Conservation (phyloP, 2,888 invertebrate species). For the Vanessa cardui region DNA sequence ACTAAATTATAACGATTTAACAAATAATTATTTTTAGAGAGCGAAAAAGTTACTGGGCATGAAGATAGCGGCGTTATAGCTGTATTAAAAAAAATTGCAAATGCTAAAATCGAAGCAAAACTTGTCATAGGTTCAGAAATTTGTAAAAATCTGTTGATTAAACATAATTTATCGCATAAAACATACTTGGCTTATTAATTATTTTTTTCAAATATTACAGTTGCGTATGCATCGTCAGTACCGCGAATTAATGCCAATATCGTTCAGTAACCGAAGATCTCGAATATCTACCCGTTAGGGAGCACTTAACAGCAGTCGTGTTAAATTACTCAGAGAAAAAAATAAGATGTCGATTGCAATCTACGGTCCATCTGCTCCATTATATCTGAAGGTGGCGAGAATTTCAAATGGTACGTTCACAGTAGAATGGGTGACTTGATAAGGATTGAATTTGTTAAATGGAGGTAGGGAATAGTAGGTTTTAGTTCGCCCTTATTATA, state of each 20-base stretch:
- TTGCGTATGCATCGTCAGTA: not conserved
- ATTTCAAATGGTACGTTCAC: slow-evolving; percentile 5
- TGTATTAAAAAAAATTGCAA: too few species aligned
- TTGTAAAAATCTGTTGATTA: too few species aligned
- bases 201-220: too few species aligned
- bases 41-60: too few species aligned
- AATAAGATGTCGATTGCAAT: slow-evolving; percentile 47
- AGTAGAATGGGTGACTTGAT: slow-evolving; percentile 2
- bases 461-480: not conserved
- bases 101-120: too few species aligned
- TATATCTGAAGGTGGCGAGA: slow-evolving; percentile 1
- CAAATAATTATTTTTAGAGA: too few species aligned
- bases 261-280: slow-evolving; percentile 7
- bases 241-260: not conserved
- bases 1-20: too few species aligned
- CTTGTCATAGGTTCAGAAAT: too few species aligned
- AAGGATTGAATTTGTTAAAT: not conserved
- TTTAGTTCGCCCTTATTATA: too few species aligned
- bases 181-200: too few species aligned
- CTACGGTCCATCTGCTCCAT: slow-evolving; percentile 10
- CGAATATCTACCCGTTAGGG: not conserved
- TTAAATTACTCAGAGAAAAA: slow-evolving; percentile 61
- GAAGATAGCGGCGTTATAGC: too few species aligned
- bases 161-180: too few species aligned
- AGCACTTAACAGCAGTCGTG: slow-evolving; percentile 51